Base-by-base conservation (phyloP, 1,140 invertebrate species). In the Drosophila virilis region DNA sequence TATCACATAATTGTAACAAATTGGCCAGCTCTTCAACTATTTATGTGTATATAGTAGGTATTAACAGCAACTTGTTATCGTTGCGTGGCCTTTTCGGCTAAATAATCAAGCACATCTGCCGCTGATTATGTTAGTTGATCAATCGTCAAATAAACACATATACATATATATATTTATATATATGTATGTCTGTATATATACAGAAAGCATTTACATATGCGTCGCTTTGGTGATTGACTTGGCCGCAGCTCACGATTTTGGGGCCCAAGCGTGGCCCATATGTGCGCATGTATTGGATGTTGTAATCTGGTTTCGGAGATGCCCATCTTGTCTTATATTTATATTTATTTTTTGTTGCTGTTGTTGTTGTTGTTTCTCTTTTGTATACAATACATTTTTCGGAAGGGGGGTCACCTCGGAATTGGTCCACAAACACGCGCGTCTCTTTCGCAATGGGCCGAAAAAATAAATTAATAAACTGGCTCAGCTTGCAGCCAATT, bases 11-110 rank as follows among this genome's bases (percentile, higher is more conserved):
- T 72, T 46, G 22, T 40, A 40, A 43, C 13, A 48, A 55, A 46
- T 32, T 42, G 28, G 66, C 22, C 74, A 83, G 40, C 38, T 15
- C 33, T 8, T 9, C 8, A 35, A 35, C 55, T 33, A 37, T 15
- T n/a, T n/a, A n/a, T 22, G 6, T 58, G 55, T 67, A 13, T 66
- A 45, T 43, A 58, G 22, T 22, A 45, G 43, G 12, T n/a, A 52
- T 67, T 67, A 54, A 60, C 70, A 73, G 17, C 40, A 46, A 45
- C 28, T 54, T 60, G 71, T 68, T 68, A 68, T 42, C 68, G 71
- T 74, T 74, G 71, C 71, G 71, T 74, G 55, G 57, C 42, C 17
- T 6, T 8, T 33, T 33, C 40, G 8, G 33, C 1, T 8, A n/a
- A 10, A 17, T 28, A 6, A 10, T 35, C 35, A 28, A 32, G 46